These are phyloP conservation scores for Mormyrops boulengeri DNA, from an alignment of 2,797 vertebrate genomes.

Conservation along the genomic window DNA sequence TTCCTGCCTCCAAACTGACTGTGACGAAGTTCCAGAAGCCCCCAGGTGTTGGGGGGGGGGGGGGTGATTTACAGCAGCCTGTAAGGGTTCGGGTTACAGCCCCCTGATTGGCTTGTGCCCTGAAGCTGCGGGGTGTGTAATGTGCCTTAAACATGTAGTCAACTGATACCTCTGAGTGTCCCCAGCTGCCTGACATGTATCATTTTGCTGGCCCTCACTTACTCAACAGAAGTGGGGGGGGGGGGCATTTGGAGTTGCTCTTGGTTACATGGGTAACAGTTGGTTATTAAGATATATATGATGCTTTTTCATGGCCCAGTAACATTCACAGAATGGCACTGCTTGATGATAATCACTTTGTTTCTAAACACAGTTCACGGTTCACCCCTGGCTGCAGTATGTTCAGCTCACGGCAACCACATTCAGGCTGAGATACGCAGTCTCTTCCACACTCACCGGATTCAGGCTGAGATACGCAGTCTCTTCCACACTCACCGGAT, in stretches of 20 bases:
- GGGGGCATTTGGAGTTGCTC: not conserved
- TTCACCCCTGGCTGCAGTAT: not conserved
- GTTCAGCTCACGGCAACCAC: not conserved
- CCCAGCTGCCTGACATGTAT: constrained; percentile 41
- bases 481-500: too few species aligned
- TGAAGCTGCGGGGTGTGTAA: constrained; percentile 49
- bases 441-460: constrained; percentile 65
- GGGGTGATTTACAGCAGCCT: constrained; percentile 50
- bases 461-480: too few species aligned
- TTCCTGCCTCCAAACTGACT: constrained; percentile 29
- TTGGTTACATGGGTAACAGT: not conserved
- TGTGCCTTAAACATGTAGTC: constrained; percentile 51
- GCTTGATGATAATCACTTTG: not conserved
- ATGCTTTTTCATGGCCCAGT: not conserved
- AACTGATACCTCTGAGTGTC: constrained; percentile 35
- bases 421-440: not conserved
- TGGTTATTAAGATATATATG: not conserved
- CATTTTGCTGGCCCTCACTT: not conserved
- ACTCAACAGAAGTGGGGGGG: not conserved
- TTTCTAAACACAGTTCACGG: not conserved
- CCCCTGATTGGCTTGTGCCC: constrained; percentile 15
- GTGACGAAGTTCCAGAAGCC: not conserved
- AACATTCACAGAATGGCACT: not conserved
- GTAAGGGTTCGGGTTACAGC: constrained; percentile 48
- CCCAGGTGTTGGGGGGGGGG: not conserved